phyloP scores from a whole-genome alignment of 2,113 vertebrate genomes.

The Synchiropus splendidus region DNA sequence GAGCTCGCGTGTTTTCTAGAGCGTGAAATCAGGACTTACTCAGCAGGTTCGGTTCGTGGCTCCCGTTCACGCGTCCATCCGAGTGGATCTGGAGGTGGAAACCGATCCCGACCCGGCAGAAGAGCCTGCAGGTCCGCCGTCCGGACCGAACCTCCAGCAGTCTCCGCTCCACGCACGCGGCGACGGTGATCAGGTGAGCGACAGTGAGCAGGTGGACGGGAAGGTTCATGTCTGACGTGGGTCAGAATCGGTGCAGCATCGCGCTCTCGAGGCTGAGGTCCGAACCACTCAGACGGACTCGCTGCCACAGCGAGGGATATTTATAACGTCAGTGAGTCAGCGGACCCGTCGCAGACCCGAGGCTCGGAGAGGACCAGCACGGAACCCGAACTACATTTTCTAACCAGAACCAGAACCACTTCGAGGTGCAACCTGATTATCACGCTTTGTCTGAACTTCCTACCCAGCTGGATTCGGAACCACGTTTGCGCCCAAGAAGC shows the following conservation, averaged over 20 bases:
- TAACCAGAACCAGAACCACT: too few species aligned
- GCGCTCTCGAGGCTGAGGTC: background rate
- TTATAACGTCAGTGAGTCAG: conserved; percentile 89
- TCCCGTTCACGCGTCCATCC: conserved; percentile 91
- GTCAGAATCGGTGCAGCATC: conserved; percentile 17
- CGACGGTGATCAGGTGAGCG: conserved; percentile 66
- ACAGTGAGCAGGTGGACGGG: conserved; percentile 69
- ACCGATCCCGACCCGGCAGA: conserved; percentile 92
- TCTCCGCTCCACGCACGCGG: conserved; percentile 37
- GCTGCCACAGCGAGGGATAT: conserved; percentile 70
- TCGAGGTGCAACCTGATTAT: too few species aligned
- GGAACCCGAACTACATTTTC: too few species aligned
- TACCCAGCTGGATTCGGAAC: too few species aligned
- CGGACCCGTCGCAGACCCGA: conserved; percentile 32
- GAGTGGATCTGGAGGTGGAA: conserved; percentile 95
- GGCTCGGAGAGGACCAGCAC: background rate
- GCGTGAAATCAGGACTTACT: conserved; percentile 73
- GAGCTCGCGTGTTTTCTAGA: too few species aligned
- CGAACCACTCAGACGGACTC: conserved; percentile 20
- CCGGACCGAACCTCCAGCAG: conserved; percentile 56
- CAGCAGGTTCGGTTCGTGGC: conserved; percentile 80
- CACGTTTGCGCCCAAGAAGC: too few species aligned
- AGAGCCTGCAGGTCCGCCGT: conserved; percentile 86
- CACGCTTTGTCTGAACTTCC: too few species aligned
- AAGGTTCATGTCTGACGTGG: conserved; percentile 77